phyloP scores from a whole-genome alignment of 2,113 vertebrate genomes.

The Chionomys nivalis region DNA sequence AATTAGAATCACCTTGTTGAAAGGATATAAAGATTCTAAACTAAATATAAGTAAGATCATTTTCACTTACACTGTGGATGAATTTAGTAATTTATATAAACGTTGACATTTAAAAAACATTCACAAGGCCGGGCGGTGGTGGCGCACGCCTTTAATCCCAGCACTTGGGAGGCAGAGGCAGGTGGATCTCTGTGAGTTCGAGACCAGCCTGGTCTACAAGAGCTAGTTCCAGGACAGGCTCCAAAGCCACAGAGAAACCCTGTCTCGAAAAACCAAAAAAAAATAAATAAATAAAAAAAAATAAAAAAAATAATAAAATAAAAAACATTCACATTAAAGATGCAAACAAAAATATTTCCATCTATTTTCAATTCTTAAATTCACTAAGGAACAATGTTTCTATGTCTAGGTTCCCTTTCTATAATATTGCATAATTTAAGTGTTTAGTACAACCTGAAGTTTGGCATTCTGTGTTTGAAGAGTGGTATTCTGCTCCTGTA shows the following conservation, averaged over 20 bases:
- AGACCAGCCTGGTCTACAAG: no score
- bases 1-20: slow-evolving; percentile 32
- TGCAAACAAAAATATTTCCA: slow-evolving; percentile 1
- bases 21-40: slow-evolving; percentile 22
- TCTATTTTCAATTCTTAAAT: slow-evolving; percentile 41
- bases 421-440: slow-evolving; percentile 40
- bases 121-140: no score
- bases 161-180: no score
- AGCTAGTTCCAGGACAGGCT: no score
- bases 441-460: slow-evolving; percentile 90
- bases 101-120: neutral
- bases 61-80: neutral
- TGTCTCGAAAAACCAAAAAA: no score
- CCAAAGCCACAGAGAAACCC: no score
- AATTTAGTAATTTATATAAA: slow-evolving; percentile 37
- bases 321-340: neutral
- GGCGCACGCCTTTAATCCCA: no score
- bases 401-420: slow-evolving; percentile 15
- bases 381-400: slow-evolving; percentile 32
- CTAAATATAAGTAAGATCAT: slow-evolving; percentile 9
- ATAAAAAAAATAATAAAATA: no score
- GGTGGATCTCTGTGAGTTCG: no score
- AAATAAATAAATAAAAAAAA: no score
- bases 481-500: slow-evolving; percentile 97
- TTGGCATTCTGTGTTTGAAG: slow-evolving; percentile 98